A percentile compares a stretch with the other conserved stretches of the same genome.
Conservation (phyloP, 2,797 vertebrate species). For the Nannoperca obscura region DNA sequence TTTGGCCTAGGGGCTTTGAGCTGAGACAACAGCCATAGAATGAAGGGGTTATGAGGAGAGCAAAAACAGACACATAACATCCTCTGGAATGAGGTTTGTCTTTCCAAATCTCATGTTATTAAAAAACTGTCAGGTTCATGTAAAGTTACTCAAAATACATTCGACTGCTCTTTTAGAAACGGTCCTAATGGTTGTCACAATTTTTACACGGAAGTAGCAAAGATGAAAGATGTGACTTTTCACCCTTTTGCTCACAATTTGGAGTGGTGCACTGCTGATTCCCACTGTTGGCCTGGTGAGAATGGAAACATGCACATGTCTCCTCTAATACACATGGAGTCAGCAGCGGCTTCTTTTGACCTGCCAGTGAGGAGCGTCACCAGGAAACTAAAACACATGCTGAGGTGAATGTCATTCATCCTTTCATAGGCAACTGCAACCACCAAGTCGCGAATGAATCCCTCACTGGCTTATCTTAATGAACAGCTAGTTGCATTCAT, state of each 20-base stretch:
- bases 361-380: conserved; percentile 21
- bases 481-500: neutral
- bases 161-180: neutral
- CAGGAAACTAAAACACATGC: conserved; percentile 20
- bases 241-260: neutral
- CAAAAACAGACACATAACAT: conserved; percentile 1
- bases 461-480: neutral
- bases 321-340: conserved; percentile 28
- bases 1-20: conserved; percentile 42
- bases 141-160: neutral
- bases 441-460: neutral
- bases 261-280: neutral
- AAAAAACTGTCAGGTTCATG: neutral
- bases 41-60: conserved; percentile 13
- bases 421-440: neutral
- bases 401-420: neutral
- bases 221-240: neutral
- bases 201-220: neutral
- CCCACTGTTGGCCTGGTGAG: conserved; percentile 6
- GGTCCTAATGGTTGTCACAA: neutral
- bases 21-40: conserved; percentile 47
- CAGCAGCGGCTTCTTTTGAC: conserved; percentile 46
- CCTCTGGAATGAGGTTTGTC: conserved; percentile 4
- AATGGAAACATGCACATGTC: conserved; percentile 40
- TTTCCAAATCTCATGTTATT: conserved; percentile 4